Evolutionary conservation across 2,888 invertebrate species (phyloP).

Genomic region (Sinohyriopsis cumingii): DNA sequence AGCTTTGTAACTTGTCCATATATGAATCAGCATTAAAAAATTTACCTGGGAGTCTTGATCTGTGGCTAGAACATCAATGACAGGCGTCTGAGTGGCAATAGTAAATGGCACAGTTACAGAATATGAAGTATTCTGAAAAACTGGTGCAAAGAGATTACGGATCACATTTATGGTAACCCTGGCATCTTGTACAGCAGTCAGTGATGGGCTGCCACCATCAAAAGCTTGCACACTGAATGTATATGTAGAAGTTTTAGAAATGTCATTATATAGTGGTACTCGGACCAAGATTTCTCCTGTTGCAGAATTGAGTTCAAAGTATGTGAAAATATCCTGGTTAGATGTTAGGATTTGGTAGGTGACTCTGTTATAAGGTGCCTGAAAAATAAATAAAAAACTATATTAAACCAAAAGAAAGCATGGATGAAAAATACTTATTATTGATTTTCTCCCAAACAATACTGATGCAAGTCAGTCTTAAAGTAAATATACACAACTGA

Average conservation of each 20-base stretch:
- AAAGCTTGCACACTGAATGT: slow-evolving; percentile 82
- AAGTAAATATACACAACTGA: too few species aligned
- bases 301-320: slow-evolving; percentile 46
- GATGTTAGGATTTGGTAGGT: slow-evolving; percentile 40
- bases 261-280: slow-evolving; percentile 50
- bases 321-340: slow-evolving; percentile 44
- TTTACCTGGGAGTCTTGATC: slow-evolving; percentile 58
- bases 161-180: slow-evolving; percentile 55
- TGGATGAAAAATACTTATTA: background rate
- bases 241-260: slow-evolving; percentile 16
- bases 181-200: slow-evolving; percentile 81
- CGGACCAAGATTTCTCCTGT: slow-evolving; percentile 51
- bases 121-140: slow-evolving; percentile 47
- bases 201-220: slow-evolving; percentile 90
- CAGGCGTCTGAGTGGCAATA: slow-evolving; percentile 39
- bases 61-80: slow-evolving; percentile 52
- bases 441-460: too few species aligned
- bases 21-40: background rate
- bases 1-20: too few species aligned
- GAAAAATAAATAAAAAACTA: slow-evolving; percentile 10
- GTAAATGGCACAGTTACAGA: slow-evolving; percentile 47
- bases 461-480: too few species aligned
- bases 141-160: slow-evolving; percentile 55
- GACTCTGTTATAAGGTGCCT: slow-evolving; percentile 57
- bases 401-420: background rate